Evolutionary conservation across 2,888 invertebrate species (phyloP), one percentile per base, ranked within the genome.

Genomic region (Hipparchia semele): DNA sequence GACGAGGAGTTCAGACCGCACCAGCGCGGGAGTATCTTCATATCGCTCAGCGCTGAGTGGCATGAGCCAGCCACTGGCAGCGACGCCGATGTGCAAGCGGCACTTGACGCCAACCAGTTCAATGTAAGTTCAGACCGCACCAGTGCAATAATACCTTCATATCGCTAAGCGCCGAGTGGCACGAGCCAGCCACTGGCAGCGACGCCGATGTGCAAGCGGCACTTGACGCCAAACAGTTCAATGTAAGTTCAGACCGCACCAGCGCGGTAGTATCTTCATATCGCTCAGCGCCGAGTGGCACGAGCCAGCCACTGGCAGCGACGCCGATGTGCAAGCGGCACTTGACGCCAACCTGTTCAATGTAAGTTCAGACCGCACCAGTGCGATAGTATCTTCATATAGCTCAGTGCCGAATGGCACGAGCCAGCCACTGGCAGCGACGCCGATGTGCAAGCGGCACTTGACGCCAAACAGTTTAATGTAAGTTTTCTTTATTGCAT

Each of bases 51-150:
- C 23, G 46, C 64, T 2, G 62, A 71, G 13, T 71, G 71, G 71
- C 65, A 65, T 9, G 82, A 83, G 77, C 87, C 85, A 0, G 86
- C 84, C 72, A 85, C 84, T 0, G 87, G 85, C 71, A 86, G 84
- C 0, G 83, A 90, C 2, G 88, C 90, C 54, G 94, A 95, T 80
- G 65, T 76, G 2, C 49, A 68, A 45, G 83, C 83, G 6, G 93
- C 95, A 0, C 88, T 95, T 69, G 88, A 90, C 12, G 86, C 88
- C 53, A 84, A 90, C 81, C 92, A 77, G 13, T 80, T 81, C 70
- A 87, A 89, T 81, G 90, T 92, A 56, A 90, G 72, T 94, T 87
- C 56, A 23, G 1, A 23, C 23, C 23, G 23, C 71, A n/a, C n/a
- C n/a, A n/a, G n/a, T n/a, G n/a, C n/a, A n/a, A n/a, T n/a, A n/a